Conservation (phyloP, 2,888 invertebrate species). For the Acleris laterana region DNA sequence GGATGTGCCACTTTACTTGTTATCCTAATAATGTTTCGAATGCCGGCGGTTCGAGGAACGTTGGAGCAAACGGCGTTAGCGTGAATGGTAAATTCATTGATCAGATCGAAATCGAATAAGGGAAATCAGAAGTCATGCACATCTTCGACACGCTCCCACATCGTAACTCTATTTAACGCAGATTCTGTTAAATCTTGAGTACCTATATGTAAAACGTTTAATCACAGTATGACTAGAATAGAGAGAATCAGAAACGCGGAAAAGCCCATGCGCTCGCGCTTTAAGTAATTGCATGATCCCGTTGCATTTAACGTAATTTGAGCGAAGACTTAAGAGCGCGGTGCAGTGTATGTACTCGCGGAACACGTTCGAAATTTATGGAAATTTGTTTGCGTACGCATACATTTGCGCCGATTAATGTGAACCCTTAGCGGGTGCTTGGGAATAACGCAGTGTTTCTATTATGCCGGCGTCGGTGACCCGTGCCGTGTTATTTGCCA, state of each 20-base stretch:
- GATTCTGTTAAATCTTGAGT: neutral
- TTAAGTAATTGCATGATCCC: slow-evolving; percentile 16
- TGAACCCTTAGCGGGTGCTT: slow-evolving; percentile 10
- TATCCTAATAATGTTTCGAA: slow-evolving; percentile 55
- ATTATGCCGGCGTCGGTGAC: slow-evolving; percentile 17
- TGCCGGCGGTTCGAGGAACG: slow-evolving; percentile 45
- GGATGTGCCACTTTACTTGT: slow-evolving; percentile 60
- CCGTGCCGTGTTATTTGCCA: slow-evolving; percentile 16
- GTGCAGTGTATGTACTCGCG: slow-evolving; percentile 1
- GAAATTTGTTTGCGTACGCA: slow-evolving; percentile 26
- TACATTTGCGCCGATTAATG: slow-evolving; percentile 28
- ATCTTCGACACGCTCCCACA: slow-evolving; percentile 2
- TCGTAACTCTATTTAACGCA: slow-evolving; percentile 14
- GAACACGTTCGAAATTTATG: slow-evolving; percentile 15
- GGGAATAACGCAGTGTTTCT: slow-evolving; percentile 18
- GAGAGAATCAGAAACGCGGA: no score
- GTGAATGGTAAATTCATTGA: slow-evolving; percentile 29
- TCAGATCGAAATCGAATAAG: slow-evolving; percentile 24
- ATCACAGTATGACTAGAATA: no score
- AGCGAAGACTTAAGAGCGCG: slow-evolving; percentile 1
- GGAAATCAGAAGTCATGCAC: slow-evolving; percentile 8
- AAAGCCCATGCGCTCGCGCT: no score
- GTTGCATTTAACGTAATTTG: slow-evolving; percentile 12
- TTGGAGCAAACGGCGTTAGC: slow-evolving; percentile 33
- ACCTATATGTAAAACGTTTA: no score